phyloP scores from a whole-genome alignment of 2,888 invertebrate species.

The Agrotis segetum region DNA sequence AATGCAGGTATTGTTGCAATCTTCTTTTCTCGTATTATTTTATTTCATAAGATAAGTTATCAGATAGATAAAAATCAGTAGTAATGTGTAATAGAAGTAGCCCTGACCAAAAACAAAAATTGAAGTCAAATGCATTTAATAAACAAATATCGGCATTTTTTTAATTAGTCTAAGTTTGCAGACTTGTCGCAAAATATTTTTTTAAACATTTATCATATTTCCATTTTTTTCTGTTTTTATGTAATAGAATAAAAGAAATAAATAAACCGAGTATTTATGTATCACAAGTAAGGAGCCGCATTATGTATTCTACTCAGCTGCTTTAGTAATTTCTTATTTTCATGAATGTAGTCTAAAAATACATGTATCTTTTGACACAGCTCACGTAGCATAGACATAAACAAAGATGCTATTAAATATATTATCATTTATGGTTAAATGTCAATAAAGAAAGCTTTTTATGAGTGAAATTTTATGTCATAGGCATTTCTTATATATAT shows the following conservation, averaged over 20 bases:
- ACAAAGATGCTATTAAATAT: conserved; percentile 54
- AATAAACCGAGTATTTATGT: not conserved
- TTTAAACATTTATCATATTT: not conserved
- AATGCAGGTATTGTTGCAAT: no score
- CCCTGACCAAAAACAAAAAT: no score
- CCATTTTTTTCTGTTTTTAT: not conserved
- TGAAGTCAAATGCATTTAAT: no score
- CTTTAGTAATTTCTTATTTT: conserved; percentile 10
- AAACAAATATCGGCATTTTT: not conserved
- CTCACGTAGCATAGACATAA: conserved; percentile 52
- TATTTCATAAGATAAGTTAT: no score
- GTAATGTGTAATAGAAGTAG: no score
- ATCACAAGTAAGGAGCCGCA: not conserved
- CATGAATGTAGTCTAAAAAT: not conserved
- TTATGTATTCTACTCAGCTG: not conserved
- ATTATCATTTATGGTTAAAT: conserved; percentile 60
- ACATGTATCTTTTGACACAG: conserved; percentile 21
- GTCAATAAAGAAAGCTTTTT: conserved; percentile 66
- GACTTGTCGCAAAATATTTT: not conserved
- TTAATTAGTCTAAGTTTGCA: not conserved
- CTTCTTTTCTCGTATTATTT: no score
- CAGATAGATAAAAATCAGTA: no score
- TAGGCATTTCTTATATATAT: conserved; percentile 50
- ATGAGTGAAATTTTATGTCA: conserved; percentile 67
- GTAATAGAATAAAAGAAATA: not conserved